Evolutionary conservation across 2,113 vertebrate genomes (phyloP).

Genomic region (Podiceps cristatus): DNA sequence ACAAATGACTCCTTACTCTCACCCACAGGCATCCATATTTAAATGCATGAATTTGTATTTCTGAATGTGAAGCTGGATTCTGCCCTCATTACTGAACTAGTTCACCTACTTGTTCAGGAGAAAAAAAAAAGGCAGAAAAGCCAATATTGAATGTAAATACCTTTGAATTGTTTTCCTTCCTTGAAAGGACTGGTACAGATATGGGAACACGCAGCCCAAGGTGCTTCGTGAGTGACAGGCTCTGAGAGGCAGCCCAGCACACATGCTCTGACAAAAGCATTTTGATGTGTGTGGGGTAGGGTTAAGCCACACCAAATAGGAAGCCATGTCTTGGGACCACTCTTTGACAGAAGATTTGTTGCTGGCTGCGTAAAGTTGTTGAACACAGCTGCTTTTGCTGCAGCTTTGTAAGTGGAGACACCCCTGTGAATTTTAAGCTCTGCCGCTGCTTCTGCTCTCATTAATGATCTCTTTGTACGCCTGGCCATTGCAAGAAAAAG

Average conservation of each 20-base stretch:
- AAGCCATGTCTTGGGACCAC: conserved; percentile 43
- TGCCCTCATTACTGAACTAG: neutral
- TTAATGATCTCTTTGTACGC: conserved; percentile 21
- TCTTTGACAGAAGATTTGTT: conserved; percentile 66
- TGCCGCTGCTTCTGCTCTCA: neutral
- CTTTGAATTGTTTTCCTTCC: neutral
- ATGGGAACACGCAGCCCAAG: neutral
- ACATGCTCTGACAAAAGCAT: conserved; percentile 13
- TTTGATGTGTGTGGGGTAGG: conserved; percentile 19
- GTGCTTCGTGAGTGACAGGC: neutral
- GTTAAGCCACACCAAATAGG: neutral
- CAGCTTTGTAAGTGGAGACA: conserved; percentile 25
- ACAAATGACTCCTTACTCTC: neutral
- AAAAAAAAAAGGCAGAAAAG: neutral
- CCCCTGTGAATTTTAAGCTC: conserved; percentile 52
- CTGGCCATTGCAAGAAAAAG: neutral
- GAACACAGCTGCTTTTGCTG: conserved; percentile 54
- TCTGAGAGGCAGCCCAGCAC: neutral
- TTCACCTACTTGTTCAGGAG: neutral
- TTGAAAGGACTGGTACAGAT: neutral
- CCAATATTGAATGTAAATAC: neutral
- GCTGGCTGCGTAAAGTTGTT: conserved; percentile 39
- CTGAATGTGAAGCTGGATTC: neutral
- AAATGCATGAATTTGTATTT: neutral
- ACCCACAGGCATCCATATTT: neutral